A percentile compares a stretch with the other conserved stretches of the same genome.
Conservation (phyloP, 2,888 invertebrate species). For the Luperina testacea region DNA sequence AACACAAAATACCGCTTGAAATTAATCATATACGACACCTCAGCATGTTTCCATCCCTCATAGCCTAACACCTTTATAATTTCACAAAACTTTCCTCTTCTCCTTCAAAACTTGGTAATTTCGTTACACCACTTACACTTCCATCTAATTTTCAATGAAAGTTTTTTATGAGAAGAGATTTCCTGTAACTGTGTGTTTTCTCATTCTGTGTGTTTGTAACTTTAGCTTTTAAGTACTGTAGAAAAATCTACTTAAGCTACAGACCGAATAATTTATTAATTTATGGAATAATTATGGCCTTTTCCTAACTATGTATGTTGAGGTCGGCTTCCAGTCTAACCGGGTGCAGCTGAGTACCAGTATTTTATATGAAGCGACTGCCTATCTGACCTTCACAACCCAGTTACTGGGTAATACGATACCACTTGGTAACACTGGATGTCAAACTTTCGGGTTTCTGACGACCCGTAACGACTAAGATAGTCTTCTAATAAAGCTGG, state of each 20-base stretch:
- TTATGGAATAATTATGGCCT: not conserved
- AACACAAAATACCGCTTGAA: slow-evolving; percentile 1
- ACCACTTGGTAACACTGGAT: too few relatives aligned
- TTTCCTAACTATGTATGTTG: not conserved
- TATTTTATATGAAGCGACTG: too few relatives aligned
- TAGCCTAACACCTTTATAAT: slow-evolving; percentile 45
- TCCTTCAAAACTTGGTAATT: slow-evolving; percentile 32
- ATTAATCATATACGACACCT: slow-evolving; percentile 13
- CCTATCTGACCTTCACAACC: too few relatives aligned
- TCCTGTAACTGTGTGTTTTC: not conserved
- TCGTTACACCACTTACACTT: slow-evolving; percentile 47
- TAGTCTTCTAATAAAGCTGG: not conserved
- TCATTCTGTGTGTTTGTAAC: too few relatives aligned
- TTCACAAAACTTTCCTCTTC: slow-evolving; percentile 37
- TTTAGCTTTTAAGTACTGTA: too few relatives aligned
- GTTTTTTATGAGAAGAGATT: slow-evolving; percentile 35
- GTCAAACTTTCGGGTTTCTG: too few relatives aligned
- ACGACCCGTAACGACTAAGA: not conserved
- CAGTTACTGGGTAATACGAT: too few relatives aligned
- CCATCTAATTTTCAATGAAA: slow-evolving; percentile 44
- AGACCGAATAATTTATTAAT: too few relatives aligned
- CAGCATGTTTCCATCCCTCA: not conserved
- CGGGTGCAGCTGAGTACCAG: too few relatives aligned
- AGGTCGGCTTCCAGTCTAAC: not conserved
- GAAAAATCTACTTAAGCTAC: too few relatives aligned